Evolutionary conservation across 2,888 invertebrate species (phyloP).

Genomic region (Steinernema hermaphroditum): DNA sequence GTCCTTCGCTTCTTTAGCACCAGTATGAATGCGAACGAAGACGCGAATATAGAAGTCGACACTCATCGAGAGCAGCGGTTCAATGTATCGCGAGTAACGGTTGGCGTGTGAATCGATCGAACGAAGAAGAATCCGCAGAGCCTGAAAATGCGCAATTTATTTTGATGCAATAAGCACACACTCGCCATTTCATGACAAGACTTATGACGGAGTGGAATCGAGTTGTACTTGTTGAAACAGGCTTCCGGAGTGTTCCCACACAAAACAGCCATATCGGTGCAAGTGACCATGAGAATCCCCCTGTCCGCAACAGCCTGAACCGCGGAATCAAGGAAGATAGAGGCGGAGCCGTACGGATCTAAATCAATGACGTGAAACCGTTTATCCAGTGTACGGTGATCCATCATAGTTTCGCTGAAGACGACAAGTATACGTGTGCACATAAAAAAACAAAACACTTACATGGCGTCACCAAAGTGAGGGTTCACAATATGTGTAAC

Average conservation of each 20-base stretch:
- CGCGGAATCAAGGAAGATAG: conserved; percentile 85
- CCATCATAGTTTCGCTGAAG: conserved; percentile 82
- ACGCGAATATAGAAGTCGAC: conserved; percentile 95
- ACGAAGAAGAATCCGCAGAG: conserved; percentile 86
- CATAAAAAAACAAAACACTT: conserved; percentile 33
- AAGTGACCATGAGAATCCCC: conserved; percentile 88
- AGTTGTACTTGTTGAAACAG: conserved; percentile 88
- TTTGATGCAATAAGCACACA: conserved; percentile 23
- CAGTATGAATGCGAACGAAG: conserved; percentile 82
- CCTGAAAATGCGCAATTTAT: conserved; percentile 70
- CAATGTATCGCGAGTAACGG: conserved; percentile 87
- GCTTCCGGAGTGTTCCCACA: conserved; percentile 94
- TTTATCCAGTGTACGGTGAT: conserved; percentile 74
- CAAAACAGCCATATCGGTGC: conserved; percentile 90
- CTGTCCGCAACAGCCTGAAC: conserved; percentile 72
- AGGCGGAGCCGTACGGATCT: conserved; percentile 95
- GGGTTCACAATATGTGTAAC: conserved; percentile 78
- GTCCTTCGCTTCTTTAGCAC: conserved; percentile 82
- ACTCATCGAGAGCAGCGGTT: conserved; percentile 85
- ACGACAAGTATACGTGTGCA: conserved; percentile 15
- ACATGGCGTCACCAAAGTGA: conserved; percentile 86
- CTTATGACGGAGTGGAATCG: conserved; percentile 81
- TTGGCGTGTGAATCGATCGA: conserved; percentile 89
- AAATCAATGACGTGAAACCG: conserved; percentile 88
- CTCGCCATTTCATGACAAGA: conserved; percentile 90